phyloP scores from a whole-genome alignment of 2,113 vertebrate genomes.

The Plotosus lineatus region DNA sequence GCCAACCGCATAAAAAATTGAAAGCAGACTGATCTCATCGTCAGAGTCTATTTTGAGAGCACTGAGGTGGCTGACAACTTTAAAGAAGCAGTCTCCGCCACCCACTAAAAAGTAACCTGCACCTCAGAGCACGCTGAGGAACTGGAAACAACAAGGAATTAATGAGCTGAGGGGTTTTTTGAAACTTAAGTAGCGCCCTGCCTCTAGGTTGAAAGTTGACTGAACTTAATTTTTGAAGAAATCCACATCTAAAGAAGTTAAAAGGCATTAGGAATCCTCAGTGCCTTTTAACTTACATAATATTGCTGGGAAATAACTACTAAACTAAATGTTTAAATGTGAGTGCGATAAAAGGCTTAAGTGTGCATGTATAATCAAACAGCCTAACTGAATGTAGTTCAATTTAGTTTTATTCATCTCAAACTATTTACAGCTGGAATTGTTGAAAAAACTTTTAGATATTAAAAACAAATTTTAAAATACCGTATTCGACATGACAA shows the following conservation, averaged over 20 bases:
- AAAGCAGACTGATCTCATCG: constrained; percentile 76
- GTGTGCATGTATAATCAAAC: neutral
- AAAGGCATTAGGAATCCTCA: neutral
- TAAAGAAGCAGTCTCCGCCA: constrained; percentile 63
- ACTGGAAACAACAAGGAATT: constrained; percentile 27
- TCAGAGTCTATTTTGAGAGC: constrained; percentile 70
- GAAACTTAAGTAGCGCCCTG: neutral
- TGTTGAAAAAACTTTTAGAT: neutral
- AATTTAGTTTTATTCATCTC: too few species aligned
- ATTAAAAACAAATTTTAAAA: too few species aligned
- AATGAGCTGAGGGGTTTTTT: constrained; percentile 32
- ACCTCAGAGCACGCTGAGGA: constrained; percentile 32
- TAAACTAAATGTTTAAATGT: neutral
- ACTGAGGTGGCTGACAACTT: constrained; percentile 70
- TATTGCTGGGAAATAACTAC: neutral
- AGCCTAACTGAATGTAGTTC: neutral
- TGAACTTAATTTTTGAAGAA: constrained; percentile 16
- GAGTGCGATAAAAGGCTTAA: neutral
- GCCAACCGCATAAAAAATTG: constrained; percentile 76
- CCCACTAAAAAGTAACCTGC: constrained; percentile 19
- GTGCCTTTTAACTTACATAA: neutral
- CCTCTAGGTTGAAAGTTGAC: constrained; percentile 1
- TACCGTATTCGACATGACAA: too few species aligned
- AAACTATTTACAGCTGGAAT: neutral
- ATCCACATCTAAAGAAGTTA: neutral